phyloP scores from a whole-genome alignment of 2,797 vertebrate genomes.

The Lacerta bilineata region DNA sequence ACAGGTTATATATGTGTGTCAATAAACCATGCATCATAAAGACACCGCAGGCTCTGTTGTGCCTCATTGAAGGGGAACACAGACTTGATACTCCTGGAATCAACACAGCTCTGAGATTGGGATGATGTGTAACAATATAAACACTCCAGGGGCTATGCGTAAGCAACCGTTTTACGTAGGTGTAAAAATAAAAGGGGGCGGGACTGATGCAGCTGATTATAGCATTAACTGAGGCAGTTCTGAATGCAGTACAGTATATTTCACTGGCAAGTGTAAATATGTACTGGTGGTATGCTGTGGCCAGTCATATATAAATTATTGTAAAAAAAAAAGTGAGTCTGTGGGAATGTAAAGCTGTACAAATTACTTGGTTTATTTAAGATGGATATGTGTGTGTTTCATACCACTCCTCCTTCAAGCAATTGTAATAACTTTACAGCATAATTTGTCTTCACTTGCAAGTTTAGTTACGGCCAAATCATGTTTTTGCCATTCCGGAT shows the following conservation, averaged over 20 bases:
- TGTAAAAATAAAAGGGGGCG: background rate
- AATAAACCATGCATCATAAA: too few relatives aligned
- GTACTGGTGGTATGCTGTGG: background rate
- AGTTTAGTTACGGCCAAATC: conserved; percentile 59
- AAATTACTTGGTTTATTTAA: conserved; percentile 20
- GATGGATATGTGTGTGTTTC: conserved; percentile 39
- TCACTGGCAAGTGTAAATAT: background rate
- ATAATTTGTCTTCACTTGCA: conserved; percentile 44
- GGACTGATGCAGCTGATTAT: background rate
- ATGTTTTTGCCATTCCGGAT: conserved; percentile 63
- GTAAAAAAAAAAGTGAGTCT: background rate
- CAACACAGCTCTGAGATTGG: too few relatives aligned
- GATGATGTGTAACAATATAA: too few relatives aligned
- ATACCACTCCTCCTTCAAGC: background rate
- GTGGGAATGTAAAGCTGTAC: background rate
- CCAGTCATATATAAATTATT: background rate
- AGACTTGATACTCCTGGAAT: too few relatives aligned
- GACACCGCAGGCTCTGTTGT: too few relatives aligned
- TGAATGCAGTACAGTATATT: conserved; percentile 4
- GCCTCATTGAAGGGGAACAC: too few relatives aligned
- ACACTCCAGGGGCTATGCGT: background rate
- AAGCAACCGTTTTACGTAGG: background rate
- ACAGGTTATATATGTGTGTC: too few relatives aligned
- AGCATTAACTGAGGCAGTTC: background rate
- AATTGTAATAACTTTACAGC: conserved; percentile 49